Evolutionary conservation across 2,888 invertebrate species (phyloP).

Genomic region (Lathronympha strigana): DNA sequence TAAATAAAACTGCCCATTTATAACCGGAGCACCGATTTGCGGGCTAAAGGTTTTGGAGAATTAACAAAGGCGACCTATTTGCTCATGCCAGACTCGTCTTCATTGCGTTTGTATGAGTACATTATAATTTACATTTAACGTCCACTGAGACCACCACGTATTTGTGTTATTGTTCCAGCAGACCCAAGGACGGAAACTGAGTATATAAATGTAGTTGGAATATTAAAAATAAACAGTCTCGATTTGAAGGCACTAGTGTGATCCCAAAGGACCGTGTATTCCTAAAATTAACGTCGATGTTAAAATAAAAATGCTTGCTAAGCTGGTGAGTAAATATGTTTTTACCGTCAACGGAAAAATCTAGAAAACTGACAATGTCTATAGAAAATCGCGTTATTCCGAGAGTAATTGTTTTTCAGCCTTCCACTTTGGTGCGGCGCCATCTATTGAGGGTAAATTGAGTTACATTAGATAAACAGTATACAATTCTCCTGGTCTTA

Average conservation of each 20-base stretch:
- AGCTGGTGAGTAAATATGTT: conserved; percentile 66
- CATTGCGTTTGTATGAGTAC: conserved; percentile 66
- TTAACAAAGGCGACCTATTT: conserved; percentile 76
- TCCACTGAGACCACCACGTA: conserved; percentile 69
- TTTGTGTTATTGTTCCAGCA: conserved; percentile 72
- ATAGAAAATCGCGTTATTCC: too few relatives aligned
- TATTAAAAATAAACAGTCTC: conserved; percentile 62
- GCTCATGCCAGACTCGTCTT: conserved; percentile 70
- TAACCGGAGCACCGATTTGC: conserved; percentile 54
- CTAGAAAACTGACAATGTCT: too few relatives aligned
- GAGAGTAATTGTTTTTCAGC: too few relatives aligned
- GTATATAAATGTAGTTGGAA: conserved; percentile 76
- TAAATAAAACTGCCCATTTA: conserved; percentile 45
- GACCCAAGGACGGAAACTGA: conserved; percentile 67
- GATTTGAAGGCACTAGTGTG: conserved; percentile 54
- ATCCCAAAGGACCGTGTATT: conserved; percentile 45
- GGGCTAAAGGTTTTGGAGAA: conserved; percentile 55
- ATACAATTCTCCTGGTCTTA: too few relatives aligned
- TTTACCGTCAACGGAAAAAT: too few relatives aligned
- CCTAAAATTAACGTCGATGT: conserved; percentile 43
- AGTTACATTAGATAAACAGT: too few relatives aligned
- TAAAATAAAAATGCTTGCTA: conserved; percentile 65
- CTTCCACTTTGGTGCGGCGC: too few relatives aligned
- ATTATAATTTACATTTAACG: conserved; percentile 78
- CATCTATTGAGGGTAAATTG: too few relatives aligned